A percentile compares a stretch with the other conserved stretches of the same genome.
Conservation (phyloP, 2,888 invertebrate genomes). For the Anoncus sp. region DNA sequence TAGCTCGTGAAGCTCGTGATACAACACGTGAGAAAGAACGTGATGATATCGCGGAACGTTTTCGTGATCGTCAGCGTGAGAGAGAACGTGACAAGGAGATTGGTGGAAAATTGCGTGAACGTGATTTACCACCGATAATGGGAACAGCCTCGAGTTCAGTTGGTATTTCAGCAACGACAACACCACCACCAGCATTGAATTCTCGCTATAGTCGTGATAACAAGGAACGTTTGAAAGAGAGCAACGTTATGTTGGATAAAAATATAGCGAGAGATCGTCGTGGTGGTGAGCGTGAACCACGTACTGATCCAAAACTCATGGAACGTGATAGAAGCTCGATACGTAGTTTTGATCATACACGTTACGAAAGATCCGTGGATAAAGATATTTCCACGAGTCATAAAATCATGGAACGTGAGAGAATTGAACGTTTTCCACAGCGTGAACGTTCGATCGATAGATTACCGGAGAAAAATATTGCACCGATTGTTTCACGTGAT, state of each 20-base stretch:
- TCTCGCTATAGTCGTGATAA: constrained; percentile 73
- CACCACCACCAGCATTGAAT: constrained; percentile 57
- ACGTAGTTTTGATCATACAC: constrained; percentile 74
- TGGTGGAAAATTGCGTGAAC: constrained; percentile 72
- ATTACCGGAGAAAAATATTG: constrained; percentile 82
- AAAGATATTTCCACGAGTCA: constrained; percentile 72
- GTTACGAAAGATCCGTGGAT: constrained; percentile 75
- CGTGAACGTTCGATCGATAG: constrained; percentile 85
- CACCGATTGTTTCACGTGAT: constrained; percentile 70
- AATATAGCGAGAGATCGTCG: constrained; percentile 73
- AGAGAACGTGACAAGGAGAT: constrained; percentile 78
- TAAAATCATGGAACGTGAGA: constrained; percentile 83
- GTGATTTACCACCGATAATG: constrained; percentile 69
- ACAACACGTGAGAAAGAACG: constrained; percentile 74
- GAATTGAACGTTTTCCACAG: constrained; percentile 82
- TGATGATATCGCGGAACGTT: constrained; percentile 87
- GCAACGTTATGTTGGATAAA: constrained; percentile 65
- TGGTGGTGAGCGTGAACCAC: constrained; percentile 75
- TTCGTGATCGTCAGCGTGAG: constrained; percentile 86
- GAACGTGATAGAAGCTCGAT: constrained; percentile 70
- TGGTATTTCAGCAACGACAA: constrained; percentile 37
- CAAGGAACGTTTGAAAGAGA: constrained; percentile 72
- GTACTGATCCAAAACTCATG: constrained; percentile 64
- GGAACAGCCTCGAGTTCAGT: constrained; percentile 20
- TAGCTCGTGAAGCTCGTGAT: constrained; percentile 66